phyloP scores from a whole-genome alignment of 23 tunicate genomes.

The Halocynthia roretzi region DNA sequence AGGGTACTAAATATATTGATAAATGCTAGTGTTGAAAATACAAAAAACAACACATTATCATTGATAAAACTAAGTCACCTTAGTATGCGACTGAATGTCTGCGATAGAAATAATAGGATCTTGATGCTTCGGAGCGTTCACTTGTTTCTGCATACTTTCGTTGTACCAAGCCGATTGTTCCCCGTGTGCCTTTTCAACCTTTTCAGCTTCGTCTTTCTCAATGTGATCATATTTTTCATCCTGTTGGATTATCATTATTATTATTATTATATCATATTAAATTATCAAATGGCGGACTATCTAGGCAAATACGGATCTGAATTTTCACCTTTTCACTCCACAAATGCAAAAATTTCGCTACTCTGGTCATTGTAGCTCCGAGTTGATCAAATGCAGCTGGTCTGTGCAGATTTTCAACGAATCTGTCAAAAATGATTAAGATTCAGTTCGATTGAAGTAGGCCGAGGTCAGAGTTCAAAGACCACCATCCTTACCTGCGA shows the following conservation, averaged over 20 bases:
- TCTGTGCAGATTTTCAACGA: constrained; percentile 32
- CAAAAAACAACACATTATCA: not conserved
- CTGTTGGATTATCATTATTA: constrained; percentile 9
- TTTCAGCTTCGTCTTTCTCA: constrained; percentile 50
- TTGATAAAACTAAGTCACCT: constrained; percentile 26
- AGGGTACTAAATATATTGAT: no score
- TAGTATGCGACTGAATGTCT: constrained; percentile 47
- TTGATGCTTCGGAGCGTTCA: constrained; percentile 11
- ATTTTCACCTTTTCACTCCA: constrained; percentile 58
- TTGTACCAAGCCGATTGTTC: constrained; percentile 58
- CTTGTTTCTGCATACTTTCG: constrained; percentile 58
- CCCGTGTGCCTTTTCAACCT: constrained; percentile 32
- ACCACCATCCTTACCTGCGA: constrained; percentile 23
- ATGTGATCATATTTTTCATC: constrained; percentile 80
- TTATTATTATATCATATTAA: not conserved
- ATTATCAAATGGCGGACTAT: no score
- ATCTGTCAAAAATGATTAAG: not conserved
- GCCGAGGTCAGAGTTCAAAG: not conserved
- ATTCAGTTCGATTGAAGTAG: not conserved
- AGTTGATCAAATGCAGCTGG: constrained; percentile 69
- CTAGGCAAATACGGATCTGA: no score
- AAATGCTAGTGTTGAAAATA: no score
- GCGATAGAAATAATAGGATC: constrained; percentile 71
- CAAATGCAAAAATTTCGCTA: constrained; percentile 47
- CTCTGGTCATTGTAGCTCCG: constrained; percentile 48